phyloP scores from a whole-genome alignment of 2,797 vertebrate species.

The Chloroceryle inda region DNA sequence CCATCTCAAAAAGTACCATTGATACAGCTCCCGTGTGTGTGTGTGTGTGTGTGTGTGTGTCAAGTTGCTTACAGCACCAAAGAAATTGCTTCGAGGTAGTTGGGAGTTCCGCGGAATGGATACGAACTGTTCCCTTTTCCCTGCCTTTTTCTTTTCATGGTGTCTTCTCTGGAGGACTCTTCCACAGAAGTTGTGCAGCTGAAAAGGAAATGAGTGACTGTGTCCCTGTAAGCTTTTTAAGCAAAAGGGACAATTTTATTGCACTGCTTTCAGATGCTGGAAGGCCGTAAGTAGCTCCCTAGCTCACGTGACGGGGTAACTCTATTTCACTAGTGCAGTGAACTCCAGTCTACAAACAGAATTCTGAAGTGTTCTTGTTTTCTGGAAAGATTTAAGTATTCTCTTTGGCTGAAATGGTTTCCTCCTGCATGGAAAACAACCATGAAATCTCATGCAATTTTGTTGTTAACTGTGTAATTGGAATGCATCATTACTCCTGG shows the following conservation, averaged over 20 bases:
- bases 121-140: background rate
- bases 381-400: background rate
- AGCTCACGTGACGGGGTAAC: background rate
- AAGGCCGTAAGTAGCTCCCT: background rate
- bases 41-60: too few relatives aligned
- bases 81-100: background rate
- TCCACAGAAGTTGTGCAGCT: background rate
- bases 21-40: fast-evolving
- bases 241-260: background rate
- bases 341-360: background rate
- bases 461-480: background rate
- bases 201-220: background rate
- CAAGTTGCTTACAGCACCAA: background rate
- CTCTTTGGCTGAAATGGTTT: background rate
- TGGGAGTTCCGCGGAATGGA: background rate
- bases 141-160: background rate
- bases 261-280: background rate
- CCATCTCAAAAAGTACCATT: fast-evolving
- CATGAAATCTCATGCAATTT: background rate
- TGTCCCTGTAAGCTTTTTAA: background rate
- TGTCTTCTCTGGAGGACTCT: background rate
- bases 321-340: background rate
- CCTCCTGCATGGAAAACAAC: background rate
- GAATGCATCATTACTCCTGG: background rate
- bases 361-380: background rate